These are phyloP conservation scores for Nipponacmea schrenckii DNA, from an alignment of 2,888 invertebrate species.

Conservation along the genomic window DNA sequence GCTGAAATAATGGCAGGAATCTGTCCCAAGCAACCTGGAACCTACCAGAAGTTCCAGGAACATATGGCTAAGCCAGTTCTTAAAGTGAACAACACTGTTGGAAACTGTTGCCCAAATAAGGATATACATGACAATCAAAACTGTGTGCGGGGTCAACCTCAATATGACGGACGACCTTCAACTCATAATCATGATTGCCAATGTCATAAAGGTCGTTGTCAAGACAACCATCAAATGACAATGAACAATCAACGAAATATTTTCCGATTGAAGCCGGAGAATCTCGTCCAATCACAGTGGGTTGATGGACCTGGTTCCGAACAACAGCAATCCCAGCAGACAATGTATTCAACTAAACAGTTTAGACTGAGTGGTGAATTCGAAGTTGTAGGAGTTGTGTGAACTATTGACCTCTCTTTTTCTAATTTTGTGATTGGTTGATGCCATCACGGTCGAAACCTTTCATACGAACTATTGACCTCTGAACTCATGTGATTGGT, in stretches of 20 bases:
- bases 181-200: conserved; percentile 19
- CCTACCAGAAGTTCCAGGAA: not conserved
- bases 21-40: conserved; percentile 7
- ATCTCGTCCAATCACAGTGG: not conserved
- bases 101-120: not conserved
- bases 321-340: conserved; percentile 36
- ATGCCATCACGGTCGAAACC: too few relatives aligned
- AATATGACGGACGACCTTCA: conserved; percentile 21
- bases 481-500: too few relatives aligned
- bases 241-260: conserved; percentile 1
- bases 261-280: not conserved
- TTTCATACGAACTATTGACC: too few relatives aligned
- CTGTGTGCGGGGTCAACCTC: conserved; percentile 9
- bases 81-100: not conserved
- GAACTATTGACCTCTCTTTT: conserved; percentile 10
- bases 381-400: conserved; percentile 57
- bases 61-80: conserved; percentile 1
- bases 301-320: conserved; percentile 1
- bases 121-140: not conserved
- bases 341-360: conserved; percentile 41
- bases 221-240: not conserved
- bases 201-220: not conserved
- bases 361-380: conserved; percentile 53
- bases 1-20: conserved; percentile 22
- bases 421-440: too few relatives aligned